Evolutionary conservation across 1,140 invertebrate species (phyloP).

Genomic region (Callitettix versicolor): DNA sequence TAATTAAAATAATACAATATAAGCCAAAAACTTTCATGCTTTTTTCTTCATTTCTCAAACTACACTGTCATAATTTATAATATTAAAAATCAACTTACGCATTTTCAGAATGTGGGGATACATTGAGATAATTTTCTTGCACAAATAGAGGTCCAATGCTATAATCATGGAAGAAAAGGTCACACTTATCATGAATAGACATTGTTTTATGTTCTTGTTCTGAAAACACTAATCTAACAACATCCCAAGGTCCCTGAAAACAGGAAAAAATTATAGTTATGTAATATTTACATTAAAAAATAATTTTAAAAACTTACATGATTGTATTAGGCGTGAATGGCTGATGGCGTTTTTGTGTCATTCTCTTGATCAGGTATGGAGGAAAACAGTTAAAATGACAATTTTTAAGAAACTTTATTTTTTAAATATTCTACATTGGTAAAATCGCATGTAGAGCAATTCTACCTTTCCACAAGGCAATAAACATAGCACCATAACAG

Average conservation of each 20-base stretch:
- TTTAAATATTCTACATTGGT: no score
- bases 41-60: no score
- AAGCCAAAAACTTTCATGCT: neutral
- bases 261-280: neutral
- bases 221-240: constrained; percentile 79
- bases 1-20: neutral
- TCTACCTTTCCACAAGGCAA: no score
- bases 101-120: constrained; percentile 39
- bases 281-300: neutral
- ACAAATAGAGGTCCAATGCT: constrained; percentile 90
- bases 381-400: no score
- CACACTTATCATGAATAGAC: constrained; percentile 74
- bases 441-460: no score
- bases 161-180: constrained; percentile 96
- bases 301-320: neutral
- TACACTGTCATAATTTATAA: no score
- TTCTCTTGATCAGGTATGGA: no score
- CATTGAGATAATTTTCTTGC: constrained; percentile 90
- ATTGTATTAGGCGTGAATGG: no score
- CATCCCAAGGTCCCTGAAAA: constrained; percentile 82
- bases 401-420: no score
- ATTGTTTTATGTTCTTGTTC: constrained; percentile 70
- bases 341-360: no score
- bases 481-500: no score
- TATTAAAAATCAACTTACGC: constrained; percentile 11